Evolutionary conservation across 2,797 vertebrate genomes (phyloP).

Genomic region (Catharus ustulatus): DNA sequence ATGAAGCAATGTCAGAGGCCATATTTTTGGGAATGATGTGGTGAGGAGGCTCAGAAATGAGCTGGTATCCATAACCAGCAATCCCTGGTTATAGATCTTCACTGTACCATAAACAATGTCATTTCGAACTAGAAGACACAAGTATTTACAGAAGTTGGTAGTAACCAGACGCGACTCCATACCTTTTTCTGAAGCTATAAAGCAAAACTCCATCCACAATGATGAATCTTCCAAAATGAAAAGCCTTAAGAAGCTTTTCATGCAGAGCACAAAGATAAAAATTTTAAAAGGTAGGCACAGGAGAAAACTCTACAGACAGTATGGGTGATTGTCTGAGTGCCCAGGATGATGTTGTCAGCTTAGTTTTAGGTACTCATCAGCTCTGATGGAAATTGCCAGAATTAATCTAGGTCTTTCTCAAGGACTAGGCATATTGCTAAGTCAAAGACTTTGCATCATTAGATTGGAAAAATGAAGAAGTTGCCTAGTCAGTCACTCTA

Average conservation of each 20-base stretch:
- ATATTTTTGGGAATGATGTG: not conserved
- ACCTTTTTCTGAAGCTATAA: not conserved
- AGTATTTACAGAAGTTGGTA: not conserved
- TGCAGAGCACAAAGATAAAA: not conserved
- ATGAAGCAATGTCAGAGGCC: not conserved
- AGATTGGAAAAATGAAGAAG: not conserved
- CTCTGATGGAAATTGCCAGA: not conserved
- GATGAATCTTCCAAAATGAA: not conserved
- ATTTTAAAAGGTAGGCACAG: not conserved
- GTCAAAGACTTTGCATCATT: not conserved
- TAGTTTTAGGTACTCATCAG: not conserved
- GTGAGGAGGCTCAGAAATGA: not conserved
- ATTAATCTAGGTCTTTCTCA: not conserved
- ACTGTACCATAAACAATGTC: not conserved
- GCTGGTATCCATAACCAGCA: no score
- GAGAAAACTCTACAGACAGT: not conserved
- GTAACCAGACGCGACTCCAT: not conserved
- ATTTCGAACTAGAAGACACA: not conserved
- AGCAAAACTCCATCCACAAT: not conserved
- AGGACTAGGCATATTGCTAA: not conserved
- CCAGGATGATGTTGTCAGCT: not conserved
- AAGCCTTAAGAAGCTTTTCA: not conserved
- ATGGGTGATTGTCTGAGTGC: not conserved
- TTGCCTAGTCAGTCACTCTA: not conserved
- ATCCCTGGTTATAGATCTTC: not conserved